A percentile compares a stretch with the other conserved stretches of the same genome.
Conservation (phyloP, 2,888 invertebrate genomes). For the Nasonovia ribisnigri region DNA sequence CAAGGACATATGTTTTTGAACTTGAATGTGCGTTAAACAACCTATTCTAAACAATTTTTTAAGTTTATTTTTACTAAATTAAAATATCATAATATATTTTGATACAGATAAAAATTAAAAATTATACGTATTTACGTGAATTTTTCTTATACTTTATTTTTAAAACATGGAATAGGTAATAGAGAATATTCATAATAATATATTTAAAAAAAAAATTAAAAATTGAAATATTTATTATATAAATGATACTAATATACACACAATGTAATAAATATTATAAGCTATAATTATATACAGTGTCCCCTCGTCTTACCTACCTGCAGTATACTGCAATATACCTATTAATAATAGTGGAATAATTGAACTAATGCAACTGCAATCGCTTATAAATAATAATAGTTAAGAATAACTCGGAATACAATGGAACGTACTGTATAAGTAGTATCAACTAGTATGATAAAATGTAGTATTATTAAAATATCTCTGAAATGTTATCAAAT, state of each 20-base stretch:
- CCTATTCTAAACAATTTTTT: background rate
- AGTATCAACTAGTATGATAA: background rate
- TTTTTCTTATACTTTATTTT: background rate
- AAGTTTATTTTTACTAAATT: conserved; percentile 10
- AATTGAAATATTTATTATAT: background rate
- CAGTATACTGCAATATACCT: background rate
- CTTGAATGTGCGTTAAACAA: background rate
- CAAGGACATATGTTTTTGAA: conserved; percentile 34
- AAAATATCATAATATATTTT: background rate
- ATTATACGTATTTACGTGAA: background rate
- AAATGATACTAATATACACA: background rate
- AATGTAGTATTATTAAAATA: background rate
- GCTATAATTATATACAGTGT: background rate
- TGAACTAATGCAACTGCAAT: background rate
- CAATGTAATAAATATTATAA: background rate
- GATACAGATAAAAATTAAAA: background rate
- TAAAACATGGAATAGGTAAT: background rate
- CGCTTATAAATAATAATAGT: background rate
- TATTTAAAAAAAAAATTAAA: background rate
- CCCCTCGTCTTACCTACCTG: background rate
- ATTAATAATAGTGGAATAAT: background rate
- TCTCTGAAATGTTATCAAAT: background rate
- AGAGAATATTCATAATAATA: background rate
- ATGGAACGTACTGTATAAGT: background rate
- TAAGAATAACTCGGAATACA: background rate